Evolutionary conservation across 1,140 invertebrate species (phyloP), one percentile per base, ranked within the genome.

Genomic region (Camponotus floridanus): DNA sequence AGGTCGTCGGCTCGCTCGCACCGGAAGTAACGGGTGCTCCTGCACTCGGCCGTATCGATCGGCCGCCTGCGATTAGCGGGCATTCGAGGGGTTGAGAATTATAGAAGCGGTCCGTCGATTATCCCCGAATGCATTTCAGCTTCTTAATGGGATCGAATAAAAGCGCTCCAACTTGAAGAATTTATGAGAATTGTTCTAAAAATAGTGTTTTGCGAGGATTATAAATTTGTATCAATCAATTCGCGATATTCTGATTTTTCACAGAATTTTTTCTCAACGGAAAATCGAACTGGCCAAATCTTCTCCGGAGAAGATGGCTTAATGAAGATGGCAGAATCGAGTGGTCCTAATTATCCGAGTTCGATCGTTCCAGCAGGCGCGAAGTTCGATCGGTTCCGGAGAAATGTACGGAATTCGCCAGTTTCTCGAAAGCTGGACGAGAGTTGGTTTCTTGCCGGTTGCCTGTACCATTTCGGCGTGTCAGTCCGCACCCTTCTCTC

Each of bases 301-400:
- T n/a, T 48, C 42, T 4, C 31, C 26, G 4, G 3, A 39, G 76
- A 42, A 55, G 67, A 88, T 62, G 70, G 55, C 11, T n/a, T 55
- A 71, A 89, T 88, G 87, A 89, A 89, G 87, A 86, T 71, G 57
- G 85, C 33, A 51, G 86, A 33, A 90, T 86, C 73, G 79, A 88
- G 78, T 76, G 86, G 86, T 88, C 89, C 90, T 90, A 90, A 90
- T 91, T 90, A 88, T 55, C 62, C 62, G 13, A 15, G 76, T 7
- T 51, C 57, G 39, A 81, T 76, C 88, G 88, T 87, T 68, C 79
- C 85, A 57, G 51, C 26, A 90, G 91, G 90, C 88, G 90, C 74
- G 91, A 91, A 92, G 74, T 87, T 78, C 67, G 91, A 87, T 87
- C 88, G 86, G 88, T 93, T 91, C 87, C 70, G 59, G n/a, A 67